Conservation (phyloP, 2,797 vertebrate species). For the Darevskia nairensis region DNA sequence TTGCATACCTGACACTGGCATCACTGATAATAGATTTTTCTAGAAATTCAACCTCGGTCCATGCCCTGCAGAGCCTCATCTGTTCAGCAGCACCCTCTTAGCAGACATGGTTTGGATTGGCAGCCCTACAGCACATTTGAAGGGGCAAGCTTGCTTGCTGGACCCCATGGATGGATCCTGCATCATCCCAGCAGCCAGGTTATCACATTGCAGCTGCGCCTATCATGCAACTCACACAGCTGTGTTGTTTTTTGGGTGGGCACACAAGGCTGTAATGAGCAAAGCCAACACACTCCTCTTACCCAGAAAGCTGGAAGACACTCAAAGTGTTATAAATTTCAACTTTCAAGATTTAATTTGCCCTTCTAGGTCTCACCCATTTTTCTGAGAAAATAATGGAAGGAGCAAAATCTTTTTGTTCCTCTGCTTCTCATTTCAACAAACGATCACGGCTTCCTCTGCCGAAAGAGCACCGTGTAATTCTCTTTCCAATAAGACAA, state of each 20-base stretch:
- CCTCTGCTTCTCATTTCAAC: neutral
- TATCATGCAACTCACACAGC: neutral
- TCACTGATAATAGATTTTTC: no score
- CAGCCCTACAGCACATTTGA: neutral
- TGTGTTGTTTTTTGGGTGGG: no score
- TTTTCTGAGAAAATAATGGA: conserved; percentile 15
- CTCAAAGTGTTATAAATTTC: conserved; percentile 22
- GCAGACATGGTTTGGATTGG: neutral
- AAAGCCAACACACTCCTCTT: neutral
- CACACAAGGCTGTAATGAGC: no score
- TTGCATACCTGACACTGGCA: no score
- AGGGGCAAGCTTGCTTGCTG: neutral
- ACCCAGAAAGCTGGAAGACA: neutral
- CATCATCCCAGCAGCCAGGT: neutral
- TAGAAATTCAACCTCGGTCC: no score
- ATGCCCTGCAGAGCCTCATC: neutral
- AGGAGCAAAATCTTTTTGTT: neutral
- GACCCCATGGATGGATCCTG: no score
- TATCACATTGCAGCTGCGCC: neutral
- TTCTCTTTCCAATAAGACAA: neutral
- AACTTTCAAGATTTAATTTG: conserved; percentile 10
- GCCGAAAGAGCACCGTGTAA: neutral
- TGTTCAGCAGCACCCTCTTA: neutral
- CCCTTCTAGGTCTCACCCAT: neutral
- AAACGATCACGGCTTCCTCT: neutral